phyloP scores from a whole-genome alignment of 37 sponge, comb jelly and placozoan species.

The Bolinopsis microptera region DNA sequence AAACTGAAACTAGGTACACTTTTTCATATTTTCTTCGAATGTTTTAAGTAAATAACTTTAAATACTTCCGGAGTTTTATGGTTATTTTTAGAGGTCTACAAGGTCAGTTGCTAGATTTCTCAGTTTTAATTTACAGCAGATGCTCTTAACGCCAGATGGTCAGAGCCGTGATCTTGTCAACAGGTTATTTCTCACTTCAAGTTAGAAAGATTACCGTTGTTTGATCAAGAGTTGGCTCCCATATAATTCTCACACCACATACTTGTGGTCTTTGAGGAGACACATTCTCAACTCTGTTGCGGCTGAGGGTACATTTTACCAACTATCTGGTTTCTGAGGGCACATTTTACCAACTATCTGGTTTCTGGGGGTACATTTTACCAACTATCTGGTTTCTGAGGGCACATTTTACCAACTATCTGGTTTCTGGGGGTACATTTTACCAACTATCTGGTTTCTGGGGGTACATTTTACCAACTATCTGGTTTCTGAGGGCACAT shows the following conservation, averaged over 20 bases:
- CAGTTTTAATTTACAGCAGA: no score
- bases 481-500: background rate
- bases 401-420: background rate
- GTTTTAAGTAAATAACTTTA: no score
- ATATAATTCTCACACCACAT: background rate
- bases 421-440: background rate
- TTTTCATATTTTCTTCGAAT: no score
- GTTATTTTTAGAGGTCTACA: no score
- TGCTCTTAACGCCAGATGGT: no score
- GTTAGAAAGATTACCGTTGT: background rate
- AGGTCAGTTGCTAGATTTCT: no score
- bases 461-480: background rate
- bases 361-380: background rate
- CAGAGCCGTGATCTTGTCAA: background rate
- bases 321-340: background rate
- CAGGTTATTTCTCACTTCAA: background rate
- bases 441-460: background rate
- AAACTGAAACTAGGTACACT: constrained; percentile 37
- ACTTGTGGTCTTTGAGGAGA: no score
- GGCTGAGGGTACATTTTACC: no score
- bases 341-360: background rate
- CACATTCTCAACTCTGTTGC: no score
- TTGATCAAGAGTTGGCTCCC: background rate
- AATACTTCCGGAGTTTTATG: no score
- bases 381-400: background rate